Percentiles rank a stretch among this genome's conserved stretches.
Conservation (phyloP, 1,140 invertebrate genomes). For the Anoplophora glabripennis region DNA sequence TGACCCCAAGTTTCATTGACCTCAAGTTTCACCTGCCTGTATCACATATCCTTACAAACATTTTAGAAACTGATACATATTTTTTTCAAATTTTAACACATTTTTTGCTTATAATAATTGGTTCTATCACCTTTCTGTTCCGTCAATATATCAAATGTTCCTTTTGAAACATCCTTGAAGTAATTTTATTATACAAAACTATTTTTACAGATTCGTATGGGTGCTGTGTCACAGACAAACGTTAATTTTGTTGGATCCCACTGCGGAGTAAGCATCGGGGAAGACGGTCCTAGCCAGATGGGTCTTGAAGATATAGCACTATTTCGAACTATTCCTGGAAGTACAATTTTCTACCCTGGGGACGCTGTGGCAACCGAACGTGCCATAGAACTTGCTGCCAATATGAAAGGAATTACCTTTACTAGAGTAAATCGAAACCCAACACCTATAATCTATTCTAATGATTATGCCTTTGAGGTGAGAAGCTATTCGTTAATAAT, state of each 20-base stretch:
- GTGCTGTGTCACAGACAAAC: constrained; percentile 97
- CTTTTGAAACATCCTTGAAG: not conserved
- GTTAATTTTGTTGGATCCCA: constrained; percentile 95
- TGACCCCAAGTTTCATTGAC: too few relatives aligned
- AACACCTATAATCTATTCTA: constrained; percentile 83
- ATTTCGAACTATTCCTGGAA: constrained; percentile 89
- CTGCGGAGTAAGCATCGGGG: constrained; percentile 92
- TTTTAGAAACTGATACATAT: too few relatives aligned
- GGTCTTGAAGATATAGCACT: constrained; percentile 96
- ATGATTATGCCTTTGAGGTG: constrained; percentile 79
- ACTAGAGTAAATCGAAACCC: constrained; percentile 93
- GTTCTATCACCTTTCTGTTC: too few relatives aligned
- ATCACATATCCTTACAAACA: too few relatives aligned
- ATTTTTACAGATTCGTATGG: constrained; percentile 85
- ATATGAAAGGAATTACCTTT: constrained; percentile 93
- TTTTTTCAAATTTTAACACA: too few relatives aligned
- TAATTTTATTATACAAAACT: not conserved
- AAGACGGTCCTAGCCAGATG: constrained; percentile 99
- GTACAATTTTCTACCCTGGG: constrained; percentile 94
- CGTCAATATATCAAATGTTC: too few relatives aligned
- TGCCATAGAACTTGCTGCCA: constrained; percentile 93
- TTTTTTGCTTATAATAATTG: too few relatives aligned
- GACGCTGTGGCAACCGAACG: constrained; percentile 94
- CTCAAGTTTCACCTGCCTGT: too few relatives aligned
- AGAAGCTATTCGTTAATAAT: constrained; percentile 31